Percentiles rank a stretch among this genome's conserved stretches.
phyloP scores from a whole-genome alignment of 2,888 invertebrate genomes.

The Cremastobaeus sp. region DNA sequence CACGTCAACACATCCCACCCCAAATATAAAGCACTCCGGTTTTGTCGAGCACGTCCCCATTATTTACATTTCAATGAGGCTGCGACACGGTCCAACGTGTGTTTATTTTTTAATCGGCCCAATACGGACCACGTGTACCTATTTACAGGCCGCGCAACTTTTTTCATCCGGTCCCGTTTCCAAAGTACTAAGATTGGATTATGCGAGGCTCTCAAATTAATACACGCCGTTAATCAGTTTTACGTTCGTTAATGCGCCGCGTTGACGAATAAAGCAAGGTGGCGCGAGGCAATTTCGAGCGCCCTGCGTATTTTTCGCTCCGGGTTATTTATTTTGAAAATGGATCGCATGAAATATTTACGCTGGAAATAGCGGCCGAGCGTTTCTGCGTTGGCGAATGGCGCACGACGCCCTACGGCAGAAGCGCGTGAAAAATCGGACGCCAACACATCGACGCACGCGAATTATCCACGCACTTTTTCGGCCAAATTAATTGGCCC shows the following conservation, averaged over 20 bases:
- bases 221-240: conserved; percentile 36
- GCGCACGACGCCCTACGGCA: conserved; percentile 19
- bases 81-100: conserved; percentile 24
- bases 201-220: conserved; percentile 31
- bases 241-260: conserved; percentile 32
- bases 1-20: conserved; percentile 45
- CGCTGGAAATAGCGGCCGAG: conserved; percentile 15
- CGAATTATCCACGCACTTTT: conserved; percentile 68
- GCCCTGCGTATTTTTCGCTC: conserved; percentile 13
- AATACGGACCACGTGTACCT: too few species aligned
- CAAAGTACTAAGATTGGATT: conserved; percentile 15
- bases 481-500: conserved; percentile 77
- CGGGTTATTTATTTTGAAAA: conserved; percentile 44
- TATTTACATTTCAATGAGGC: conserved; percentile 47
- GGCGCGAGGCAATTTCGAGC: not conserved
- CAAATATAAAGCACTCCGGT: conserved; percentile 34
- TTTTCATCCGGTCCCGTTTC: not conserved
- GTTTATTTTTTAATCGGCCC: conserved; percentile 31
- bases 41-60: conserved; percentile 36
- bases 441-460: conserved; percentile 25
- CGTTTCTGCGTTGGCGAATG: conserved; percentile 11
- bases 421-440: conserved; percentile 31
- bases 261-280: conserved; percentile 14
- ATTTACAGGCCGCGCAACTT: too few species aligned
- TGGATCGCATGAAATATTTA: conserved; percentile 44